A percentile compares a stretch with the other conserved stretches of the same genome.
Evolutionary conservation across 2,888 invertebrate genomes (phyloP).

Genomic region (Bursaphelenchus okinawaensis): DNA sequence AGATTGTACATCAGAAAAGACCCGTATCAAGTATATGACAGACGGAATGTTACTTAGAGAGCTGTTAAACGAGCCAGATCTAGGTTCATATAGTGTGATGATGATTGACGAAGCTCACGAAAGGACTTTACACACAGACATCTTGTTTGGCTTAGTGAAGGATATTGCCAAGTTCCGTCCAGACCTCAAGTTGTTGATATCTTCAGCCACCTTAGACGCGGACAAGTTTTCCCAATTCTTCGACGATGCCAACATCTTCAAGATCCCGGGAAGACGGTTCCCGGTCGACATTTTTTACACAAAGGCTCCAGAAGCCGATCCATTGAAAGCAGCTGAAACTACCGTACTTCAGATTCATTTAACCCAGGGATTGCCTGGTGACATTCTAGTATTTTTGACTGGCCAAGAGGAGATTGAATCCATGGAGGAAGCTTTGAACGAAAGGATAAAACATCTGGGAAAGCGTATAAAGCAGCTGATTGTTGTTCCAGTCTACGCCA

Average conservation of each 20-base stretch:
- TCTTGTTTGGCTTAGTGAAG: constrained; percentile 86
- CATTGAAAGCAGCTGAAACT: constrained; percentile 78
- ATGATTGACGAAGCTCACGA: constrained; percentile 99
- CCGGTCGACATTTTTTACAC: constrained; percentile 98
- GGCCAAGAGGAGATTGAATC: constrained; percentile 62
- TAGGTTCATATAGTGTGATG: constrained; percentile 89
- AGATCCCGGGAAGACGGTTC: constrained; percentile 84
- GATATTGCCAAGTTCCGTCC: constrained; percentile 59
- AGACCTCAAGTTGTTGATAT: constrained; percentile 89
- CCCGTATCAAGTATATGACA: constrained; percentile 74
- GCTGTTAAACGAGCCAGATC: constrained; percentile 91
- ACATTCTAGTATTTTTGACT: constrained; percentile 90
- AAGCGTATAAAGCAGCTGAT: constrained; percentile 78
- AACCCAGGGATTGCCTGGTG: constrained; percentile 82
- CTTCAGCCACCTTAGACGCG: constrained; percentile 87
- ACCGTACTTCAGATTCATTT: constrained; percentile 92
- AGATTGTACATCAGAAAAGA: constrained; percentile 76
- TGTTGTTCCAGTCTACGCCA: constrained; percentile 92
- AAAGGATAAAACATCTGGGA: constrained; percentile 83
- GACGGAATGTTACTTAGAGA: constrained; percentile 95
- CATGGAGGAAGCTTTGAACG: constrained; percentile 63
- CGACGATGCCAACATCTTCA: constrained; percentile 93
- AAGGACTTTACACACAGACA: constrained; percentile 88
- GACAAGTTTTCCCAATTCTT: constrained; percentile 87
- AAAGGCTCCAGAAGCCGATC: constrained; percentile 96